Evolutionary conservation across 64 coral and sea anemone genomes (phyloP).

Genomic region (Platygyra sinensis): DNA sequence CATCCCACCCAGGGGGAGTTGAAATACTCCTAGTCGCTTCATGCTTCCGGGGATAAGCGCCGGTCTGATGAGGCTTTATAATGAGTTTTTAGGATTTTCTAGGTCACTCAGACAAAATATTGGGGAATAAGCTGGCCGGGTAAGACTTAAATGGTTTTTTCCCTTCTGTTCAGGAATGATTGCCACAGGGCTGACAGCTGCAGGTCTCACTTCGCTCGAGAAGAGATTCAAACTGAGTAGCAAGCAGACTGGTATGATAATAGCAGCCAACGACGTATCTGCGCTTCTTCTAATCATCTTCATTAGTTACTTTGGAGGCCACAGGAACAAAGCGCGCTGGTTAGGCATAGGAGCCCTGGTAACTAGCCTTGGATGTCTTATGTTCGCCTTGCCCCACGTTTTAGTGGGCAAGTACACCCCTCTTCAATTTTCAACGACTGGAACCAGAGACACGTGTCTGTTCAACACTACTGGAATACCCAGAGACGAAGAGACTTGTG

Average conservation of each 20-base stretch:
- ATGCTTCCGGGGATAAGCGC: too few relatives aligned
- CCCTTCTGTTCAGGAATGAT: slow-evolving; percentile 78
- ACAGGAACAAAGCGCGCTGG: slow-evolving; percentile 96
- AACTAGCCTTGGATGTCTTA: slow-evolving; percentile 87
- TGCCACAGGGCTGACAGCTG: slow-evolving; percentile 92
- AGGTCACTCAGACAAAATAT: too few relatives aligned
- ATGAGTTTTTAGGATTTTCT: too few relatives aligned
- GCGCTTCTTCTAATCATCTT: slow-evolving; percentile 91
- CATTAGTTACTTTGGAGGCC: slow-evolving; percentile 95
- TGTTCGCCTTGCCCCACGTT: slow-evolving; percentile 85
- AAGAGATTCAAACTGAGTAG: slow-evolving; percentile 95
- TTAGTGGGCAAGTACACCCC: slow-evolving; percentile 91
- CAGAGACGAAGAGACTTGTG: neutral
- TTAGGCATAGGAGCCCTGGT: slow-evolving; percentile 92
- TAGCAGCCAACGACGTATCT: slow-evolving; percentile 95
- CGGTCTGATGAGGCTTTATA: too few relatives aligned
- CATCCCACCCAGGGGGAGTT: too few relatives aligned
- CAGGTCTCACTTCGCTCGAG: slow-evolving; percentile 91
- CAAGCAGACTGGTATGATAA: slow-evolving; percentile 94
- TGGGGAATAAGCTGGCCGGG: too few relatives aligned
- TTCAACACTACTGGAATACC: slow-evolving; percentile 52
- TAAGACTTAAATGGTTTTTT: neutral
- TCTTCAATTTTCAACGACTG: slow-evolving; percentile 48
- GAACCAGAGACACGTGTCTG: slow-evolving; percentile 19
- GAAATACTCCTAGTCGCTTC: too few relatives aligned